A percentile compares a stretch with the other conserved stretches of the same genome.
These are phyloP conservation scores for Epinephelus fuscoguttatus DNA, from an alignment of 2,113 vertebrate species.

Conservation along the genomic window DNA sequence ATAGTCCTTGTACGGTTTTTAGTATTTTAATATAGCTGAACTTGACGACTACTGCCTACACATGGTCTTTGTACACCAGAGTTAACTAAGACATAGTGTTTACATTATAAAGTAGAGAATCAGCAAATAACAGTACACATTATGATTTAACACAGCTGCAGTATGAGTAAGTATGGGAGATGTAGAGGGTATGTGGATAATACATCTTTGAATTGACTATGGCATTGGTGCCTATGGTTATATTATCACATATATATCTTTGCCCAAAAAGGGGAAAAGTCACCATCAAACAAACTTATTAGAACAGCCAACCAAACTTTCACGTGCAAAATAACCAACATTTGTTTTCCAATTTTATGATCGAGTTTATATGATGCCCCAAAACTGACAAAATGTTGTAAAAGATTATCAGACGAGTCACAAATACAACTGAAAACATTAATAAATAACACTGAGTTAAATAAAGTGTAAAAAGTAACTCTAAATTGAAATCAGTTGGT, in stretches of 20 bases:
- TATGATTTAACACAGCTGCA: constrained; percentile 73
- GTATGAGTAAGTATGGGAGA: constrained; percentile 58
- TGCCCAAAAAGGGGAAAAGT: constrained; percentile 25
- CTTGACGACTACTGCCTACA: constrained; percentile 77
- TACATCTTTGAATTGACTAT: constrained; percentile 53
- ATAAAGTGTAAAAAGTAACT: background rate
- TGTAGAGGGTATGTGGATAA: constrained; percentile 56
- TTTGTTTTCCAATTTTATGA: constrained; percentile 7
- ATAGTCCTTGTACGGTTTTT: constrained; percentile 79
- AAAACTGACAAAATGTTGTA: constrained; percentile 18
- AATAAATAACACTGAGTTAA: background rate
- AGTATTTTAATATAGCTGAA: constrained; percentile 80
- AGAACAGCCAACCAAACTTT: constrained; percentile 32
- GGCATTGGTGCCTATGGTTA: constrained; percentile 48
- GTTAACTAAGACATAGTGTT: constrained; percentile 80
- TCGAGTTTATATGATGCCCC: constrained; percentile 3
- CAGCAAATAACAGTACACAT: constrained; percentile 75
- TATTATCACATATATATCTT: constrained; percentile 46
- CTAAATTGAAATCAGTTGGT: background rate
- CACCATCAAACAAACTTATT: background rate
- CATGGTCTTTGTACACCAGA: constrained; percentile 80
- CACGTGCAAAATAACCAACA: constrained; percentile 48
- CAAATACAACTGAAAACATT: background rate
- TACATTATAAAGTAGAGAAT: constrained; percentile 78
- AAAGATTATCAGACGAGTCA: background rate